Evolutionary conservation across 2,888 invertebrate genomes (phyloP).

Genomic region (Trichogramma evanescens): DNA sequence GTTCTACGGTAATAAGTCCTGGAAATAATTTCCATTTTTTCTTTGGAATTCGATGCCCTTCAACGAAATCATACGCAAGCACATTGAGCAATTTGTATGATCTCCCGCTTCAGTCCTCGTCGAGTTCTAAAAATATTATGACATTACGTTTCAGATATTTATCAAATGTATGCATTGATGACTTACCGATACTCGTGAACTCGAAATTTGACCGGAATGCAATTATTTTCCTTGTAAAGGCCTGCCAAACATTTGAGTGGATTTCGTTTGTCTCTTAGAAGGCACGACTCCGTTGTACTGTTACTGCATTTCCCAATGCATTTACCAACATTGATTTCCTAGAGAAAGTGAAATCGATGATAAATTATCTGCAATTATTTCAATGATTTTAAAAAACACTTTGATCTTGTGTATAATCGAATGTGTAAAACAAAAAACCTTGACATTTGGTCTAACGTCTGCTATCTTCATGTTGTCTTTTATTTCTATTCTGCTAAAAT

Average conservation of each 20-base stretch:
- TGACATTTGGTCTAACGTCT: conserved; percentile 37
- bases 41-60: no score
- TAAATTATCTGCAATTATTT: background rate
- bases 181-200: conserved; percentile 41
- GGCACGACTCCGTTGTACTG: conserved; percentile 39
- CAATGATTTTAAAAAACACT: background rate
- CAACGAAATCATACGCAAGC: conserved; percentile 35
- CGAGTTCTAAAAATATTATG: conserved; percentile 33
- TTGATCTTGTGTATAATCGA: no score
- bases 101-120: conserved; percentile 39
- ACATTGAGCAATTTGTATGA: conserved; percentile 44
- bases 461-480: conserved; percentile 37
- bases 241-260: conserved; percentile 40
- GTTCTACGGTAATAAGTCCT: no score
- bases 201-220: conserved; percentile 42
- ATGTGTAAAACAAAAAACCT: conserved; percentile 25
- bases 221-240: conserved; percentile 34
- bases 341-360: conserved; percentile 5
- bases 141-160: background rate
- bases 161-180: background rate
- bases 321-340: conserved; percentile 47
- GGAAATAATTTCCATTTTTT: no score
- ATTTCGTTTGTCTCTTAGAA: conserved; percentile 39
- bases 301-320: conserved; percentile 45
- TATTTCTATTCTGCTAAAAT: conserved; percentile 43